These are phyloP conservation scores for Rhinoderma darwinii DNA, from an alignment of 2,113 vertebrate genomes.

Conservation along the genomic window DNA sequence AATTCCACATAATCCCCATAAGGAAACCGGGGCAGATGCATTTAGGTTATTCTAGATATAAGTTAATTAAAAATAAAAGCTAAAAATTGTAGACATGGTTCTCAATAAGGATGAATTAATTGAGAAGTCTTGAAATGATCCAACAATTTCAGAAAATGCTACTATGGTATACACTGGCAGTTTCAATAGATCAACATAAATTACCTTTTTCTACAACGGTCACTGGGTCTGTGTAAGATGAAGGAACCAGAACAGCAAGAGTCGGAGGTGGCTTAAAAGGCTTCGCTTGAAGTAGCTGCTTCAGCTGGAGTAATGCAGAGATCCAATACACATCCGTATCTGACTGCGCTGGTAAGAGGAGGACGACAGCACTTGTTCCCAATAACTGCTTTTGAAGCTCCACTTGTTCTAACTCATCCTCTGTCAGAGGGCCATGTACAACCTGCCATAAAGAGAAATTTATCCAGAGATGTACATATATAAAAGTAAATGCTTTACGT, in stretches of 20 bases:
- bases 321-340: conserved; percentile 81
- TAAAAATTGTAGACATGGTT: too few relatives aligned
- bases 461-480: background rate
- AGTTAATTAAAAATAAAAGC: too few relatives aligned
- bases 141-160: too few relatives aligned
- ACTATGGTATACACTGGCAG: too few relatives aligned
- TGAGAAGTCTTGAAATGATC: too few relatives aligned
- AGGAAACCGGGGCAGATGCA: too few relatives aligned
- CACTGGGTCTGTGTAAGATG: conserved; percentile 50
- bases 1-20: too few relatives aligned
- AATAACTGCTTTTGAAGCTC: conserved; percentile 82
- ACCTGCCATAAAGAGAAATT: conserved; percentile 71
- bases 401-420: conserved; percentile 70
- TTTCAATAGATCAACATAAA: too few relatives aligned
- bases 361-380: conserved; percentile 82
- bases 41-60: too few relatives aligned
- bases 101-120: too few relatives aligned
- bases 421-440: conserved; percentile 75
- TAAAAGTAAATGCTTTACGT: background rate
- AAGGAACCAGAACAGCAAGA: conserved; percentile 80
- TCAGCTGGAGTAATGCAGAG: conserved; percentile 87
- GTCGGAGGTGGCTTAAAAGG: conserved; percentile 83
- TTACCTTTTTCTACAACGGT: conserved; percentile 75
- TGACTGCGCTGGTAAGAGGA: conserved; percentile 79
- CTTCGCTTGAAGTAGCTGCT: conserved; percentile 87